Base-by-base conservation (phyloP, 2,888 invertebrate genomes). In the Oscheius myriophilus region DNA sequence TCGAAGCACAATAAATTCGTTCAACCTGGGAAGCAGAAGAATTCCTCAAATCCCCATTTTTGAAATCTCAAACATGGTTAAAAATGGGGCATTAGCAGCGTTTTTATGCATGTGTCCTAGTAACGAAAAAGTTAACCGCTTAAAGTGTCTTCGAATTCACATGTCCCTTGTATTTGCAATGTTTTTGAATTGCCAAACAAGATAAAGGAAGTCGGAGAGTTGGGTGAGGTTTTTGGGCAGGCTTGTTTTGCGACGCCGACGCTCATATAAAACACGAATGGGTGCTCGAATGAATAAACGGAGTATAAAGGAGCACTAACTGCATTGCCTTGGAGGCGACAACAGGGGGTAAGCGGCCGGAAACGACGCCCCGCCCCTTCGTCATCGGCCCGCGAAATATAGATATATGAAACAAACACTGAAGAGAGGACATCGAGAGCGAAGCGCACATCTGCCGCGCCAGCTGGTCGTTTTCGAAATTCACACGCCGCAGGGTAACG, bases 351-450 rank as follows among this genome's bases (percentile, higher is more conserved):
- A 61, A 61, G 61, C 61, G 61, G 61, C 61, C 61, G 61, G 61
- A 61, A 61, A 61, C 61, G 61, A 49, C 46, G 61, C 61, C 61
- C 46, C 61, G 61, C 61, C 61, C 61, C 61, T 61, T 61, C 61
- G 61, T 61, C 61, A 49, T 61, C 49, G 49, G 49, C 16, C 61
- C 61, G 49, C 61, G 61, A 61, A 61, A 61, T 61, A 61, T 61
- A 61, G 61, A 61, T 49, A 49, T 61, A 49, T 61, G 61, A 61
- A 61, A 61, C 61, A 61, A 61, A 61, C 61, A 61, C 39, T 49
- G 61, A 61, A 21, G 18, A 42, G 58, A 39, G 42, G 43, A 58
- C 39, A 57, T 39, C 58, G 43, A 25, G 12, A 26, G 18, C 25
- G 54, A 54, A 54, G 42, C 25, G 16, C n/a, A 61, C 61, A 61